Evolutionary conservation across 1,140 invertebrate genomes (phyloP).

Genomic region (Hycleus cichorii): DNA sequence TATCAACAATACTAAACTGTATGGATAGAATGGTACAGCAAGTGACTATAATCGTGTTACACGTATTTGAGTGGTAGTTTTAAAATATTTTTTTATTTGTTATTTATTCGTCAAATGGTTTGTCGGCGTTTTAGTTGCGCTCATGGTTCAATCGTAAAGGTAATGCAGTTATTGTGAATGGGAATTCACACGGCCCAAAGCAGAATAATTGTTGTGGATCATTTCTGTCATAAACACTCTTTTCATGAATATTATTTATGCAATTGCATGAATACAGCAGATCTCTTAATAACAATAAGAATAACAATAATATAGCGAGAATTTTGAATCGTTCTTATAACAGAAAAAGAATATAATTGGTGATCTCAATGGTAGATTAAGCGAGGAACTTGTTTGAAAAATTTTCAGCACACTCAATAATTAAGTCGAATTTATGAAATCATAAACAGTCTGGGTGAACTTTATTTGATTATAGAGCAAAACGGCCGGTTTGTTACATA

Average conservation of each 20-base stretch:
- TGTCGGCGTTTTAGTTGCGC: constrained; percentile 20
- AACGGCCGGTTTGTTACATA: constrained; percentile 3
- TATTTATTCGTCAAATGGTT: not conserved
- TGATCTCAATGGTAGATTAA: constrained; percentile 2
- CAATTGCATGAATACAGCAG: too few relatives aligned
- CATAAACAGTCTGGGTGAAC: constrained; percentile 3
- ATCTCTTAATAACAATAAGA: too few relatives aligned
- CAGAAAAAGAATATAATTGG: not conserved
- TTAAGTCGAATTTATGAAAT: constrained; percentile 13
- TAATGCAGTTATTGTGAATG: constrained; percentile 21
- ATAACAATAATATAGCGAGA: too few relatives aligned
- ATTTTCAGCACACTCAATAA: constrained; percentile 2
- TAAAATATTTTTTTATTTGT: not conserved
- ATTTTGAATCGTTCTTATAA: too few relatives aligned
- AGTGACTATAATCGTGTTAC: constrained; percentile 16
- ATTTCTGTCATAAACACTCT: too few relatives aligned
- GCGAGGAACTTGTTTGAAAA: constrained; percentile 4
- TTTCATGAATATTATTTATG: too few relatives aligned
- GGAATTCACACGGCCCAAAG: not conserved
- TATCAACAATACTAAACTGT: not conserved
- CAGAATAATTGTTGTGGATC: too few relatives aligned
- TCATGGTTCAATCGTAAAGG: constrained; percentile 20
- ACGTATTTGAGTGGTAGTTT: constrained; percentile 14
- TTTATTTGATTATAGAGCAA: not conserved
- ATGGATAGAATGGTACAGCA: constrained; percentile 9